These are phyloP conservation scores for Gastracanthus pulcherrimus DNA, from an alignment of 2,888 invertebrate genomes.

Conservation along the genomic window DNA sequence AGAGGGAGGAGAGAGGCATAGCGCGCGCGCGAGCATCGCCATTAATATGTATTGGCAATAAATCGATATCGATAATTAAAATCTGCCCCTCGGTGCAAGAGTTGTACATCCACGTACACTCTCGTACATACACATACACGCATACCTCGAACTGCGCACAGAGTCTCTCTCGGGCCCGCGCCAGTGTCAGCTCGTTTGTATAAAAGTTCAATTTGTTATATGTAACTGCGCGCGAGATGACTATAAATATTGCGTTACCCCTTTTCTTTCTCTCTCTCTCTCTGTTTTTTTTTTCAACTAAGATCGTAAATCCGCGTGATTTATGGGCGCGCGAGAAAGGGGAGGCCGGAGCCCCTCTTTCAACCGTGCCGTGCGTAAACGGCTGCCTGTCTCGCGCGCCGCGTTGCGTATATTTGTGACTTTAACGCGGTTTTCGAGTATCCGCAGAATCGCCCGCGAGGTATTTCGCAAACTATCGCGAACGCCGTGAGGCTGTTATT, in stretches of 20 bases:
- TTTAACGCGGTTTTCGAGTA: slow-evolving; percentile 45
- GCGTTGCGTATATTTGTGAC: slow-evolving; percentile 12
- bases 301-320: slow-evolving; percentile 75
- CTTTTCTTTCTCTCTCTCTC: too few relatives aligned
- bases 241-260: slow-evolving; percentile 76
- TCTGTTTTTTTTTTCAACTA: too few relatives aligned
- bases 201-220: slow-evolving; percentile 76
- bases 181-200: slow-evolving; percentile 68
- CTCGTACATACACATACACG: neutral
- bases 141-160: slow-evolving; percentile 36
- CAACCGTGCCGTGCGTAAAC: slow-evolving; percentile 14
- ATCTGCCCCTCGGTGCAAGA: slow-evolving; percentile 67
- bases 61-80: slow-evolving; percentile 77
- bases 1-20: slow-evolving; percentile 46
- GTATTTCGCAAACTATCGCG: neutral
- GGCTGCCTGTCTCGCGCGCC: neutral
- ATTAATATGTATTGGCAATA: slow-evolving; percentile 76
- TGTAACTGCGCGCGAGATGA: slow-evolving; percentile 74
- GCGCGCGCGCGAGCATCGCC: slow-evolving; percentile 60
- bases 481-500: too few relatives aligned
- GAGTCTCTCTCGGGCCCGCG: neutral
- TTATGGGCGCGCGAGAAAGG: slow-evolving; percentile 66
- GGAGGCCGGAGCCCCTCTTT: slow-evolving; percentile 53
- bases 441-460: neutral
- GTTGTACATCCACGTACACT: too few relatives aligned